Percentiles rank a stretch among this genome's conserved stretches.
Evolutionary conservation across 2,113 vertebrate genomes (phyloP).

Genomic region (Podarcis cretensis): DNA sequence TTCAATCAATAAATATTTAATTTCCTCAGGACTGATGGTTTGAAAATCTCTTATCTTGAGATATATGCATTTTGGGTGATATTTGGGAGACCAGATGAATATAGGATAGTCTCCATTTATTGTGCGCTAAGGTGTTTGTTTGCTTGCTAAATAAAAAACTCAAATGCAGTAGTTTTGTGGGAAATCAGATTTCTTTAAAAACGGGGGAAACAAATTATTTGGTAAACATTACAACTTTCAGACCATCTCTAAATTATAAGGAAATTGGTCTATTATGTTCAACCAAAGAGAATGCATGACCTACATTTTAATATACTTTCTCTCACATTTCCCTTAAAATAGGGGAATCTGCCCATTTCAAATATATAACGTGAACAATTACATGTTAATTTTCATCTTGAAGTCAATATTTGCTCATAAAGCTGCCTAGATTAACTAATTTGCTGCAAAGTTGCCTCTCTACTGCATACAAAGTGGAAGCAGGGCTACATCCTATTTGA

Average conservation of each 20-base stretch:
- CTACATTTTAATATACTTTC: background rate
- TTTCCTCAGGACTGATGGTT: background rate
- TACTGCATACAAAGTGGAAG: background rate
- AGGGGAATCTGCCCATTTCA: background rate
- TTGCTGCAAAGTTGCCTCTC: background rate
- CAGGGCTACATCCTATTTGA: background rate
- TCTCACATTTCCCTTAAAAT: background rate
- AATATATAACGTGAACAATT: background rate
- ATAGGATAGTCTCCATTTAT: background rate
- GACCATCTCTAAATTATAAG: background rate
- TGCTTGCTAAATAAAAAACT: fast-evolving
- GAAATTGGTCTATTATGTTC: background rate
- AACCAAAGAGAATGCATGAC: background rate
- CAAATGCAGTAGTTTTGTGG: background rate
- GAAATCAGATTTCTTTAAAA: background rate
- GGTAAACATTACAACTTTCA: background rate
- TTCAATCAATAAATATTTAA: background rate
- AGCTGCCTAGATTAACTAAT: background rate
- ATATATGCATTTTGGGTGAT: background rate
- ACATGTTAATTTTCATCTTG: background rate
- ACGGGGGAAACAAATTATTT: background rate
- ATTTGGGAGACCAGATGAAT: background rate
- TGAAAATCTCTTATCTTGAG: background rate
- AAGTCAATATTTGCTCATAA: background rate
- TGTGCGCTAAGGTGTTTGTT: background rate